phyloP scores from a whole-genome alignment of 1,140 invertebrate species.

The Phymorhynchus buccinoides region DNA sequence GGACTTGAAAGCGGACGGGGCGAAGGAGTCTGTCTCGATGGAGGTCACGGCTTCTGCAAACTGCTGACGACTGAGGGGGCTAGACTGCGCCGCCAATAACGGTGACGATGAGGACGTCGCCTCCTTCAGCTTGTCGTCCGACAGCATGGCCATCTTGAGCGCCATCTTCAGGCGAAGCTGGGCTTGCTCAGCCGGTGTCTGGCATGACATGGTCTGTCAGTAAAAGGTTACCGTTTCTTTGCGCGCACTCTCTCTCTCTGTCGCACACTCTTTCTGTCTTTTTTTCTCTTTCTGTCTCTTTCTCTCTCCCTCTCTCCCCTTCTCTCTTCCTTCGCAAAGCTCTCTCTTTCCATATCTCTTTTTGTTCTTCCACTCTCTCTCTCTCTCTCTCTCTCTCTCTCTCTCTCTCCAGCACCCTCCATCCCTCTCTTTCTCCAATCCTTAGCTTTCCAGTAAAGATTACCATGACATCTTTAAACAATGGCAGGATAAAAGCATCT shows the following conservation, averaged over 20 bases:
- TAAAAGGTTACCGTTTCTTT: background rate
- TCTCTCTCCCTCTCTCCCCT: background rate
- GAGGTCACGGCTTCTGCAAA: constrained; percentile 33
- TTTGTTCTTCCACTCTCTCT: too few species aligned
- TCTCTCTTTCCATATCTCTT: too few species aligned
- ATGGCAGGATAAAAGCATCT: too few species aligned
- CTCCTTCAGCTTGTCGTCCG: constrained; percentile 28
- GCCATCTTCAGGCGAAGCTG: constrained; percentile 27
- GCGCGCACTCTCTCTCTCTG: background rate
- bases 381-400: too few species aligned
- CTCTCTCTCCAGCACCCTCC: too few species aligned
- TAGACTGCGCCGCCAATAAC: background rate
- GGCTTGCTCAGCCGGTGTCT: constrained; percentile 34
- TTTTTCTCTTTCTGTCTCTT: background rate
- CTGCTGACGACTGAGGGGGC: constrained; percentile 12
- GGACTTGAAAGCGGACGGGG: constrained; percentile 24
- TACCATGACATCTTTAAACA: too few species aligned
- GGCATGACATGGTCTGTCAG: background rate
- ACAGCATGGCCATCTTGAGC: background rate
- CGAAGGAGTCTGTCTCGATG: constrained; percentile 32
- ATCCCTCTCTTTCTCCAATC: too few species aligned
- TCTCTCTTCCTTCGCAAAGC: background rate
- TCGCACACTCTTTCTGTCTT: background rate
- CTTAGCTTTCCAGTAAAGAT: too few species aligned
- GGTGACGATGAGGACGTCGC: background rate